Conservation (phyloP, 2,888 invertebrate genomes). For the Dryadula phaetusa region DNA sequence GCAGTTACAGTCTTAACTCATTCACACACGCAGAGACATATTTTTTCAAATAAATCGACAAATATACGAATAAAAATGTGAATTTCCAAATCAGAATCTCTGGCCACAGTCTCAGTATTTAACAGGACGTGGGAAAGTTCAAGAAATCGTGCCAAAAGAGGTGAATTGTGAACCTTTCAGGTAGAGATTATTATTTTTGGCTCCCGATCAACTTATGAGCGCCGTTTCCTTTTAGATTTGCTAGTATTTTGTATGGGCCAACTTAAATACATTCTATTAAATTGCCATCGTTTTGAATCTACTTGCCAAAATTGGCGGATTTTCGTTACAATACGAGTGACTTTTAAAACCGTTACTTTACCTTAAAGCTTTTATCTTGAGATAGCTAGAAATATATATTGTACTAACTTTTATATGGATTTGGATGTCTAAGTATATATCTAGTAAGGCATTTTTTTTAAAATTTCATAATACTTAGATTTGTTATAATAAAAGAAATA, state of each 20-base stretch:
- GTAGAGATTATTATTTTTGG: conserved; percentile 56
- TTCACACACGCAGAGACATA: too few relatives aligned
- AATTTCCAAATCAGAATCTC: conserved; percentile 11
- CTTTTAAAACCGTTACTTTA: too few relatives aligned
- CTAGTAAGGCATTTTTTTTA: too few relatives aligned
- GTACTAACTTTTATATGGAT: too few relatives aligned
- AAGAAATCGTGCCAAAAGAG: conserved; percentile 52
- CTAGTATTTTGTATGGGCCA: conserved; percentile 51
- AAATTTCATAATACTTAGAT: too few relatives aligned
- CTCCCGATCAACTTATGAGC: conserved; percentile 55
- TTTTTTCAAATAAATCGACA: neutral
- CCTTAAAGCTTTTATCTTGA: conserved; percentile 37
- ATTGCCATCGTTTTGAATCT: conserved; percentile 46
- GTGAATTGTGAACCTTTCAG: conserved; percentile 54
- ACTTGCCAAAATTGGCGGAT: conserved; percentile 50
- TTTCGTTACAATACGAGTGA: conserved; percentile 42
- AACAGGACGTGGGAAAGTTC: conserved; percentile 46
- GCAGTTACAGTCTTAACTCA: too few relatives aligned
- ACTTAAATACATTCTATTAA: conserved; percentile 52
- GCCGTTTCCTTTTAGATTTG: conserved; percentile 52
- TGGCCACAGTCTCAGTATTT: conserved; percentile 43
- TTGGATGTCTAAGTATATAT: too few relatives aligned
- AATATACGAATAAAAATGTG: conserved; percentile 14
- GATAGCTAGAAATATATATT: too few relatives aligned
- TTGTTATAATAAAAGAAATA: too few relatives aligned